phyloP scores from a whole-genome alignment of 2,113 vertebrate species.

The Sakesphorus luctuosus region DNA sequence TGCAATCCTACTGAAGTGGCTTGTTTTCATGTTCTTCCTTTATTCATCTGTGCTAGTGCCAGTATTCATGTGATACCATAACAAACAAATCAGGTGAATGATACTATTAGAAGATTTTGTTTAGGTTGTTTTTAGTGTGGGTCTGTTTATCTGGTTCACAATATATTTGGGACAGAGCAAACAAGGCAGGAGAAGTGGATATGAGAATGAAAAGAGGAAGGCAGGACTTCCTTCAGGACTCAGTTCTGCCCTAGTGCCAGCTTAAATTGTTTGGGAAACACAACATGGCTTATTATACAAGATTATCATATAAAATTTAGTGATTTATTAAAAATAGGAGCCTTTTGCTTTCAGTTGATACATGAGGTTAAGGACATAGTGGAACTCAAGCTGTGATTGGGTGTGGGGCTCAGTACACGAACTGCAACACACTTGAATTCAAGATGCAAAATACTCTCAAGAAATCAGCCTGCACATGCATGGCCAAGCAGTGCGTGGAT shows the following conservation, averaged over 20 bases:
- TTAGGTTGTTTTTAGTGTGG: not conserved
- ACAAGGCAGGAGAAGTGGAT: not conserved
- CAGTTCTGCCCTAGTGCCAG: not conserved
- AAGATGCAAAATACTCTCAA: not conserved
- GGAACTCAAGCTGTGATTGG: not conserved
- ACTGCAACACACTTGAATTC: not conserved
- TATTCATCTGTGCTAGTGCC: not conserved
- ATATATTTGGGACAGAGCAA: not conserved
- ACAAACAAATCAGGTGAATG: not conserved
- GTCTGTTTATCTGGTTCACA: not conserved
- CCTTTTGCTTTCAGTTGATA: not conserved
- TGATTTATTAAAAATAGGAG: not conserved
- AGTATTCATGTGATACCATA: not conserved
- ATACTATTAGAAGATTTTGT: not conserved
- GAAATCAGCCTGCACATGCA: not conserved
- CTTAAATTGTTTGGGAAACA: not conserved
- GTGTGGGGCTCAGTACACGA: accelerated
- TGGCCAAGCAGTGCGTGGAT: not conserved
- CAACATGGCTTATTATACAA: not conserved
- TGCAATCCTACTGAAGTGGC: not conserved
- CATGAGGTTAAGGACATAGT: not conserved
- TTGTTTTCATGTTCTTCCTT: not conserved
- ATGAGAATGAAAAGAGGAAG: not conserved
- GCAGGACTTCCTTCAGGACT: not conserved
- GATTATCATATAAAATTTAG: not conserved